These are phyloP conservation scores for Ochlodes sylvanus DNA, from an alignment of 2,888 invertebrate genomes.

Conservation along the genomic window DNA sequence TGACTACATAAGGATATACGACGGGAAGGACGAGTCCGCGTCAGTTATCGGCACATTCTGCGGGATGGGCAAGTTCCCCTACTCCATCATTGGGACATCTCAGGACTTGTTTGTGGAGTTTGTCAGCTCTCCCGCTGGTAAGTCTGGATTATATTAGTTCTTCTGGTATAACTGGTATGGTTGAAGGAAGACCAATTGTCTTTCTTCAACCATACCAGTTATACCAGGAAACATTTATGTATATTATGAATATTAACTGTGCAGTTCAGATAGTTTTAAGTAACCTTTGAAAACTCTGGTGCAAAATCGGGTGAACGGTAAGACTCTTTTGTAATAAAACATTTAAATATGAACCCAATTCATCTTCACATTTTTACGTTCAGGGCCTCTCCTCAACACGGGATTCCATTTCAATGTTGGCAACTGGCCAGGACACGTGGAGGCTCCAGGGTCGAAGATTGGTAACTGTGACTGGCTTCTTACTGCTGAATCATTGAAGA, in stretches of 20 bases:
- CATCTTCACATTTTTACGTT: neutral
- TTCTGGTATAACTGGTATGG: no score
- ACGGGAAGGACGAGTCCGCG: slow-evolving; percentile 94
- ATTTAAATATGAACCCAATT: neutral
- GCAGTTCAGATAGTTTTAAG: no score
- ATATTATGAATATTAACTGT: no score
- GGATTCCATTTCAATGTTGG: slow-evolving; percentile 98
- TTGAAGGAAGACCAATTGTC: no score
- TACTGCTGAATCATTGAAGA: slow-evolving; percentile 91
- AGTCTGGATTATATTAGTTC: slow-evolving; percentile 18
- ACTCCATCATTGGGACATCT: slow-evolving; percentile 96
- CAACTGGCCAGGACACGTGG: slow-evolving; percentile 96
- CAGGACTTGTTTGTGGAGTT: slow-evolving; percentile 95
- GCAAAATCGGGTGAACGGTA: no score
- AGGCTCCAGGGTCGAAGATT: slow-evolving; percentile 93
- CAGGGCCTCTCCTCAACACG: slow-evolving; percentile 94
- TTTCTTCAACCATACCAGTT: no score
- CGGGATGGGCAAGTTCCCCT: slow-evolving; percentile 96
- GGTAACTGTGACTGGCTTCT: slow-evolving; percentile 96
- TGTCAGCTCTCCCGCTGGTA: slow-evolving; percentile 94
- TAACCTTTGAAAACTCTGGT: no score
- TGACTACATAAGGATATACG: slow-evolving; percentile 95
- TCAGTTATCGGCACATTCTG: slow-evolving; percentile 96
- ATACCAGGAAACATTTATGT: no score
- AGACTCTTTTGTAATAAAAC: neutral